These are phyloP conservation scores for Pegoplata infirma DNA, from an alignment of 2,888 invertebrate species.

Conservation along the genomic window DNA sequence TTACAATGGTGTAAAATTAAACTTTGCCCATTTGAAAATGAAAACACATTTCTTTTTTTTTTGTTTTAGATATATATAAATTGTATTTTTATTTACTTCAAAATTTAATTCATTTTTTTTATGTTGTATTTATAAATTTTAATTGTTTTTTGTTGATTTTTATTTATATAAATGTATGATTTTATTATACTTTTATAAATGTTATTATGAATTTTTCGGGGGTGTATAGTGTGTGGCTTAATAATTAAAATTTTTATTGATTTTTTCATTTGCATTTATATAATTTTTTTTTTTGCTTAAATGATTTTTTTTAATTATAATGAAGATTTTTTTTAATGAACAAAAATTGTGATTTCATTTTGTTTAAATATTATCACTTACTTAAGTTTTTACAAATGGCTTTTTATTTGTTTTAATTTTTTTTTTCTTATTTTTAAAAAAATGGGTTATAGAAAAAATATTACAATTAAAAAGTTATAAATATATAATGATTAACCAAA, in stretches of 20 bases:
- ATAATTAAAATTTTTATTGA: slow-evolving; percentile 52
- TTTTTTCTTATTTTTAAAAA: neutral
- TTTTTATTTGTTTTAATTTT: slow-evolving; percentile 67
- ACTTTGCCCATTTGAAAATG: too few relatives aligned
- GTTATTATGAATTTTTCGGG: slow-evolving; percentile 62
- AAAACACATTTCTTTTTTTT: neutral
- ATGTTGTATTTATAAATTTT: slow-evolving; percentile 17
- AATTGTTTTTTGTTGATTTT: slow-evolving; percentile 20
- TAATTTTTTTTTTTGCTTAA: slow-evolving; percentile 13
- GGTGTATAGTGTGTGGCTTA: slow-evolving; percentile 45
- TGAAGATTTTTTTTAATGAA: slow-evolving; percentile 41
- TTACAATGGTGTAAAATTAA: too few relatives aligned
- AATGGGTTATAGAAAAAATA: slow-evolving; percentile 45
- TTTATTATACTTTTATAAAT: slow-evolving; percentile 56
- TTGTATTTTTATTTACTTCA: slow-evolving; percentile 60
- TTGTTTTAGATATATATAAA: slow-evolving; percentile 60
- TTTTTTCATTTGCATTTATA: slow-evolving; percentile 45
- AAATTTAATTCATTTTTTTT: slow-evolving; percentile 55
- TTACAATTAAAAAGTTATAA: slow-evolving; percentile 63
- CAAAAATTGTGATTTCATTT: slow-evolving; percentile 50
- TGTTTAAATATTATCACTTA: slow-evolving; percentile 73
- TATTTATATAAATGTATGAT: slow-evolving; percentile 62
- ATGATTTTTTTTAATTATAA: slow-evolving; percentile 29
- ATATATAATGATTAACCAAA: slow-evolving; percentile 3
- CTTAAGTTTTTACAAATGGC: slow-evolving; percentile 78